These are phyloP conservation scores for Acanthurus lineatus DNA, from an alignment of 2,797 vertebrate species.

Conservation along the genomic window DNA sequence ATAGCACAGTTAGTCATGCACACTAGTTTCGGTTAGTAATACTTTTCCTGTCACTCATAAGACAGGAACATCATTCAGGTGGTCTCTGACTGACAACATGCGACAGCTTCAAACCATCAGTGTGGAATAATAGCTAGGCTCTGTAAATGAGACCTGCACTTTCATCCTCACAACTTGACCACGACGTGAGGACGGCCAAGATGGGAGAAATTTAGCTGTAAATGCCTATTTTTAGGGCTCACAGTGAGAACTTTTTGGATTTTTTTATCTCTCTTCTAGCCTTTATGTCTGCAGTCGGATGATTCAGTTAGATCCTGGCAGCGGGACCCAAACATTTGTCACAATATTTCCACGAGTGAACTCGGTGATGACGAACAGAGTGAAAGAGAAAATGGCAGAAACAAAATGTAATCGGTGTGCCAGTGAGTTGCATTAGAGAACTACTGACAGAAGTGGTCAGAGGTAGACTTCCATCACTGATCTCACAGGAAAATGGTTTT, in stretches of 20 bases:
- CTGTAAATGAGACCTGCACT: neutral
- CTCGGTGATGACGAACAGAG: neutral
- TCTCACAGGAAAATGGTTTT: neutral
- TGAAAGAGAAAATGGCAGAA: conserved; percentile 12
- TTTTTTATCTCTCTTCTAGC: neutral
- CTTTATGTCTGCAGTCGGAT: conserved; percentile 11
- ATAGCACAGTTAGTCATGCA: conserved; percentile 13
- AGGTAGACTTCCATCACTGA: conserved; percentile 6
- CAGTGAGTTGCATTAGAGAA: conserved; percentile 2
- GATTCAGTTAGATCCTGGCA: conserved; percentile 31
- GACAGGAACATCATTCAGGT: neutral
- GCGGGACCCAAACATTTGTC: conserved; percentile 25
- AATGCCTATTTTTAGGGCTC: neutral
- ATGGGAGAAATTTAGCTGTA: neutral
- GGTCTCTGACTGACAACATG: neutral
- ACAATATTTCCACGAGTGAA: conserved; percentile 21
- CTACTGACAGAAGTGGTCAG: neutral
- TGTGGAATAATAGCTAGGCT: neutral
- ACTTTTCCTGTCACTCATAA: conserved; percentile 20
- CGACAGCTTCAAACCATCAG: conserved; percentile 4
- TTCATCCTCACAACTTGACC: neutral
- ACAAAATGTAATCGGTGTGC: conserved; percentile 33
- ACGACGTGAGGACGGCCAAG: neutral
- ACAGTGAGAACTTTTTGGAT: neutral
- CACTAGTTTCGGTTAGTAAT: neutral